phyloP scores from a whole-genome alignment of 2,888 invertebrate species.

The Masnerella sp. region DNA sequence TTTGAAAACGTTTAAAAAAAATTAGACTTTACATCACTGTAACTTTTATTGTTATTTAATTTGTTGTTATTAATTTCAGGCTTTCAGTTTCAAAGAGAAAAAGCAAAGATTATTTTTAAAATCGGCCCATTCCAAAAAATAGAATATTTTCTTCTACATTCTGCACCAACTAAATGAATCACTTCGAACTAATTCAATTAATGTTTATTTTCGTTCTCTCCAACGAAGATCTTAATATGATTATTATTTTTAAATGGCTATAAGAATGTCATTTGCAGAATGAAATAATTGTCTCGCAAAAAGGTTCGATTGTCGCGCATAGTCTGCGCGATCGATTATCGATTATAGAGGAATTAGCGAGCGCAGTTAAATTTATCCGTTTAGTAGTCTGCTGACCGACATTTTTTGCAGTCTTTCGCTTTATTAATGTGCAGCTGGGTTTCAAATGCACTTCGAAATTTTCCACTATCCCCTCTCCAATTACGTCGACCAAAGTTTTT shows the following conservation, averaged over 20 bases:
- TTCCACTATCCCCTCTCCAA: not conserved
- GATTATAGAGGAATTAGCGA: conserved; percentile 26
- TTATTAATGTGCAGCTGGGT: conserved; percentile 22
- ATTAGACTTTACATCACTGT: no score
- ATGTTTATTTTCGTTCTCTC: not conserved
- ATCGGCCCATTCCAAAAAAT: no score
- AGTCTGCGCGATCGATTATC: conserved; percentile 24
- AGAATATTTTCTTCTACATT: no score
- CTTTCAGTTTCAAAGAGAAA: no score
- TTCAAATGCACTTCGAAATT: not conserved
- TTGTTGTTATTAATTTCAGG: no score
- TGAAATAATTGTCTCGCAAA: conserved; percentile 12
- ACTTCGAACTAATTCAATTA: not conserved
- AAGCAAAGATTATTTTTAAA: no score
- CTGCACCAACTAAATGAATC: no score
- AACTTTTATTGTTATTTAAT: no score
- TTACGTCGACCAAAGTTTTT: not conserved
- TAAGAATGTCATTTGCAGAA: conserved; percentile 23
- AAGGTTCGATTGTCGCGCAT: conserved; percentile 26
- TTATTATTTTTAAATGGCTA: conserved; percentile 18
- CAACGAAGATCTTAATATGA: conserved; percentile 13
- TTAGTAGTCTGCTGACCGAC: conserved; percentile 29
- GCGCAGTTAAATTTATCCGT: conserved; percentile 36
- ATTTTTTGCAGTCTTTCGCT: conserved; percentile 20
- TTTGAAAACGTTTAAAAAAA: no score